A percentile compares a stretch with the other conserved stretches of the same genome.
Conservation (phyloP, 2,888 invertebrate species). For the Agrenia bidenticulata region DNA sequence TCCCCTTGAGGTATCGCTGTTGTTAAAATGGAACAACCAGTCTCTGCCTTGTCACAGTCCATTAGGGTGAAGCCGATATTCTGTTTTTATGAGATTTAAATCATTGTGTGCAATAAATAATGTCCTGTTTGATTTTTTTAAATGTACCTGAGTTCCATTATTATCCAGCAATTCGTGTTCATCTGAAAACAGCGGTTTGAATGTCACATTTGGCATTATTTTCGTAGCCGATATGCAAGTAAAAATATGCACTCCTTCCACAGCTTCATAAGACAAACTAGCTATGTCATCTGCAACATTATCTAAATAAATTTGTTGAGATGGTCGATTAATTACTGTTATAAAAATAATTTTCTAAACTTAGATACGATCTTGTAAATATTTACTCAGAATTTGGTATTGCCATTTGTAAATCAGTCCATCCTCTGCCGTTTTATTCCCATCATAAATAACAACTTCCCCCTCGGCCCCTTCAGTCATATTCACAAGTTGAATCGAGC, state of each 20-base stretch:
- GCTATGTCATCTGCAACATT: conserved; percentile 26
- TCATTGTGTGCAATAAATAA: no score
- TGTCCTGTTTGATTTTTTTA: no score
- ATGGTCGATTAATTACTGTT: neutral
- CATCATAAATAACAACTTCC: conserved; percentile 24
- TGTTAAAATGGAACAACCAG: conserved; percentile 38
- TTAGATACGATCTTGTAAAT: no score
- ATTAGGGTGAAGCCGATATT: conserved; percentile 9
- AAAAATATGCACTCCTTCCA: conserved; percentile 35
- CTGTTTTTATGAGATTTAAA: no score
- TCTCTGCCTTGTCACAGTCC: conserved; percentile 22
- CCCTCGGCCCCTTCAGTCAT: conserved; percentile 26
- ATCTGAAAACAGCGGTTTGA: conserved; percentile 22
- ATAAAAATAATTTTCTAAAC: conserved; percentile 1
- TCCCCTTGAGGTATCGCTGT: conserved; percentile 32
- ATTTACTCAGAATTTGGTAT: conserved; percentile 30
- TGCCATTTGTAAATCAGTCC: conserved; percentile 35
- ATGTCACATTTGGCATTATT: conserved; percentile 24
- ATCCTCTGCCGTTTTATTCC: conserved; percentile 15
- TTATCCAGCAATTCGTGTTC: neutral
- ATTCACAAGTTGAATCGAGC: conserved; percentile 34
- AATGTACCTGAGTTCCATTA: no score
- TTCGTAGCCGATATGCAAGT: conserved; percentile 32
- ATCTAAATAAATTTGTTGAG: neutral
- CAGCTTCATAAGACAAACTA: conserved; percentile 33